Evolutionary conservation across 1,140 invertebrate genomes (phyloP), one percentile per base, ranked within the genome.

Genomic region (Phymastichus coffea): DNA sequence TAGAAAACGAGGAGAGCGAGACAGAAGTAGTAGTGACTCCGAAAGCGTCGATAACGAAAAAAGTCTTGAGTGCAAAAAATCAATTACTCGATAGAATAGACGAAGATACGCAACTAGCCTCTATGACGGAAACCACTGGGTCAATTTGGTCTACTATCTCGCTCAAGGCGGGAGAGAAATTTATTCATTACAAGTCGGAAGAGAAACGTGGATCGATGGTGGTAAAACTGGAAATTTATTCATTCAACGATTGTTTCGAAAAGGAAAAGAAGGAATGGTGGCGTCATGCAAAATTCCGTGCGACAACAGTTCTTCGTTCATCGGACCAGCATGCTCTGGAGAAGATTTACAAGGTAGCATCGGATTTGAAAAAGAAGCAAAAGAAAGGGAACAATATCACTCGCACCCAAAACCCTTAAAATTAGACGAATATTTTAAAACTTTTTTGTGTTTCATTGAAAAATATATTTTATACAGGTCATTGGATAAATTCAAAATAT

Each of bases 401-500:
- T n/a, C n/a, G n/a, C n/a, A n/a, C n/a, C n/a, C n/a, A n/a, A n/a
- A n/a, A n/a, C n/a, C n/a, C n/a, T n/a, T n/a, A n/a, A n/a, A 46
- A 15, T 6, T 12, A 26, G 8, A n/a, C 10, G n/a, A 26, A 25
- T 8, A 14, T 25, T 56, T 14, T 30, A 54, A 25, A 33, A 1
- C 19, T 43, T 25, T 52, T 20, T 8, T 55, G 7, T 35, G 19
- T 35, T 17, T 3, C 15, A n/a, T 6, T 57, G 6, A 30, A 47
- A 23, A n/a, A n/a, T 47, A 26, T 15, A 15, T n/a, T n/a, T n/a
- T n/a, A n/a, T n/a, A n/a, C n/a, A n/a, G n/a, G n/a, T n/a, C n/a
- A n/a, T n/a, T n/a, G 44, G 44, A 47, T 47, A 15, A 47, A 47
- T 47, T 26, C 23, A 26, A 47, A 47, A 47, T 47, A 47, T 33